Evolutionary conservation across 2,113 vertebrate genomes (phyloP), one percentile per base, ranked within the genome.

Genomic region (Toxostoma redivivum): DNA sequence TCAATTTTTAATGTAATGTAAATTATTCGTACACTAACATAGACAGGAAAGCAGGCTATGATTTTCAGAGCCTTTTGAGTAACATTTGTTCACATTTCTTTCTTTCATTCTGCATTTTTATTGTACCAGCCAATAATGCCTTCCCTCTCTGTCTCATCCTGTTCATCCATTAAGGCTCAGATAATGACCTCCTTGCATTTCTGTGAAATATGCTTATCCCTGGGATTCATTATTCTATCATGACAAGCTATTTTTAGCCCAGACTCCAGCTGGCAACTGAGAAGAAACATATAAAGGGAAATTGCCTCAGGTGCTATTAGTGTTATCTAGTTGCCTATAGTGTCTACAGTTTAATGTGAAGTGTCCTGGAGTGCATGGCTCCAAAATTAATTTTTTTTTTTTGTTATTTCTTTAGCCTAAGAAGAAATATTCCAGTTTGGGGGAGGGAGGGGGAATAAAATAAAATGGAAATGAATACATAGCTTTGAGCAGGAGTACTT

Each of bases 191-290:
- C 51, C 74, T 7, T 77, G 79, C 27, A 1, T 80, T 94, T 38
- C 96, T 67, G 58, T 0, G 4, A 54, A 93, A 60, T 76, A 64
- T 56, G 40, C 77, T 96, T 94, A 91, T 96, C 15, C 2, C 65
- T 71, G 70, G 92, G 86, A 94, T 95, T 96, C 89, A 67, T 97
- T 93, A 81, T 87, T 91, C 86, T 97, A 95, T 91, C 92, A 96
- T 42, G 61, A 60, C 64, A 87, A 58, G 81, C 45, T 96, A 83
- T 91, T 96, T 97, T 95, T 96, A 96, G 94, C 38, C 58, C 64
- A 79, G 93, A 60, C 81, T 90, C 90, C 94, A 94, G 89, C 80
- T 96, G 93, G 82, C 44, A 92, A 92, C 67, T 91, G 60, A 81
- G 67, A 95, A 84, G 69, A 93, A 93, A 80, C 85, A 84, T 88